Conservation (phyloP, 2,888 invertebrate genomes). For the Drosophila engyochracea region DNA sequence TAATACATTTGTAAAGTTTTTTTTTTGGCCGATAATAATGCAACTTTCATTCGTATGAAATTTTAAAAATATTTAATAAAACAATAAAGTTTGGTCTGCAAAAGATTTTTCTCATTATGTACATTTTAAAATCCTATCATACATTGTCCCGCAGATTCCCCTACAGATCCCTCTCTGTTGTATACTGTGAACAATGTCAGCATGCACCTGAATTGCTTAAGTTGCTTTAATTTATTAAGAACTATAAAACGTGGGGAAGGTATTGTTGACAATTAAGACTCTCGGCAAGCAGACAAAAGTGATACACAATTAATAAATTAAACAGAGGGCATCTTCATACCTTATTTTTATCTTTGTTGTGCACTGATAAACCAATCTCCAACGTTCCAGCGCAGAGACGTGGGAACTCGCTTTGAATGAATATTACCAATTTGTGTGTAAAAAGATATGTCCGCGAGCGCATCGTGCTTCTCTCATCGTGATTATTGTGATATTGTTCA, state of each 20-base stretch:
- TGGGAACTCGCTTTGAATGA: conserved; percentile 28
- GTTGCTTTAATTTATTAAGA: conserved; percentile 32
- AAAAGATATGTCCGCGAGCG: conserved; percentile 20
- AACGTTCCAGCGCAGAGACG: conserved; percentile 8
- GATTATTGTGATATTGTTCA: conserved; percentile 14
- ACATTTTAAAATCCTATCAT: neutral
- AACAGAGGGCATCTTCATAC: conserved; percentile 47
- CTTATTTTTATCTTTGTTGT: conserved; percentile 66
- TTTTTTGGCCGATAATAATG: no score
- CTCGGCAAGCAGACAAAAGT: conserved; percentile 7
- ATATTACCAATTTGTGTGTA: conserved; percentile 35
- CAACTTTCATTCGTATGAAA: neutral
- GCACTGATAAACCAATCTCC: conserved; percentile 54
- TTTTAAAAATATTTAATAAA: neutral
- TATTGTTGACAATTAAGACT: conserved; percentile 27
- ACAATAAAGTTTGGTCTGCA: neutral
- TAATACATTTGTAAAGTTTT: no score
- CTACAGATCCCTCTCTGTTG: neutral
- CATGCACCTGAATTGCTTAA: neutral
- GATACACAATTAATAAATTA: conserved; percentile 59
- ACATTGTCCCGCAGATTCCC: neutral
- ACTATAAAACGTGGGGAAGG: conserved; percentile 19
- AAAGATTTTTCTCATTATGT: neutral
- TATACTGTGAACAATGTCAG: neutral
- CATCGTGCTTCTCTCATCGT: conserved; percentile 23